Percentiles rank a stretch among this genome's conserved stretches.
These are phyloP conservation scores for Trogon melanurus DNA, from an alignment of 2,113 vertebrate species.

Conservation along the genomic window DNA sequence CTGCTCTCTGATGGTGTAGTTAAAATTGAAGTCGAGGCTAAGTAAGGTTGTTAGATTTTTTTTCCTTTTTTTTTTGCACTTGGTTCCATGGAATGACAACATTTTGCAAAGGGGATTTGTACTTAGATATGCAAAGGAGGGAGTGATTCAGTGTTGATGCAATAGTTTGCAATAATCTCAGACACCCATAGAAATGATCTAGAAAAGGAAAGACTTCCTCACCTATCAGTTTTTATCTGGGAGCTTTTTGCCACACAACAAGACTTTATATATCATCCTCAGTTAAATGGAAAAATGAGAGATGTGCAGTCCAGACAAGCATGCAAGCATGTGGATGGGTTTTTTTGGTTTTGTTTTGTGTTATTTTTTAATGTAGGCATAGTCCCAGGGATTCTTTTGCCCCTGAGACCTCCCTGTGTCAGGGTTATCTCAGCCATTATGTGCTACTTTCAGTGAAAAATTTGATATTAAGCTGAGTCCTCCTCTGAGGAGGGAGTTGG, in stretches of 20 bases:
- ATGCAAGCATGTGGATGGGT: neutral
- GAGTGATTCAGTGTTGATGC: neutral
- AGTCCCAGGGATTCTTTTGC: neutral
- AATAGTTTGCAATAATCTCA: neutral
- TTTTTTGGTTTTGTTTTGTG: no score
- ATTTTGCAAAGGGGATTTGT: neutral
- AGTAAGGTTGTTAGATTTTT: neutral
- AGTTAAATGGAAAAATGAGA: neutral
- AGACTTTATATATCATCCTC: neutral
- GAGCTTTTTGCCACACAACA: neutral
- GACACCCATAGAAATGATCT: neutral
- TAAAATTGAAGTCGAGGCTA: conserved; percentile 42
- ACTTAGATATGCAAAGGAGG: neutral
- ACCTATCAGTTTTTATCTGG: neutral
- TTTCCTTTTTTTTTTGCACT: neutral
- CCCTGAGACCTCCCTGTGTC: neutral
- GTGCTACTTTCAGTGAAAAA: neutral
- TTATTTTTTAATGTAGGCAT: neutral
- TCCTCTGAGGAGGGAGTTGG: neutral
- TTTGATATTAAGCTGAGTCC: neutral
- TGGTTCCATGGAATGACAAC: neutral
- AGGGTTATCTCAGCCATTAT: neutral
- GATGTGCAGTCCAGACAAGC: neutral
- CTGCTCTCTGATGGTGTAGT: neutral
- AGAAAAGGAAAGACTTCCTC: neutral